phyloP scores from a whole-genome alignment of 2,888 invertebrate species.

The Pardosa pseudoannulata region DNA sequence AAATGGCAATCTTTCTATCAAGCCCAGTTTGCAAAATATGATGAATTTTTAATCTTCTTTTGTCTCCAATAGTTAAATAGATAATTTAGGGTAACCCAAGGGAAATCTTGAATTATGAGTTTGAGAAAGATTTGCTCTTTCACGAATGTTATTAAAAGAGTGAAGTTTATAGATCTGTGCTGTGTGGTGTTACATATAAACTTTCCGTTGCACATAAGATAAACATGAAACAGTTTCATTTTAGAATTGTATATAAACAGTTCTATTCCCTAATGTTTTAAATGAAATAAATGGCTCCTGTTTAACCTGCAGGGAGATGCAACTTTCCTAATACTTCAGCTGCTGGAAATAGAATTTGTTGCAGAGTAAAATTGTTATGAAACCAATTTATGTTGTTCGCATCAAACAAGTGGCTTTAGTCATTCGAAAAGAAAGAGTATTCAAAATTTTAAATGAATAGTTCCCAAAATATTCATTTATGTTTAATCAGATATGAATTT shows the following conservation, averaged over 20 bases:
- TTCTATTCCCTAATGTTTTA: not conserved
- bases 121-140: not conserved
- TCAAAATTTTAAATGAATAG: not conserved
- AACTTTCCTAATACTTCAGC: not conserved
- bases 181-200: not conserved
- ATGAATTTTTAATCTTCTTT: conserved; percentile 6
- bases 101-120: not conserved
- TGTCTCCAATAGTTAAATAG: not conserved
- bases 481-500: not conserved
- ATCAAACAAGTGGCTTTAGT: not conserved
- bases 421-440: not conserved
- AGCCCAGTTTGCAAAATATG: not conserved
- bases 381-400: not conserved
- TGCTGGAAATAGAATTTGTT: not conserved
- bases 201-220: not conserved
- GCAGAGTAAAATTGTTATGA: not conserved
- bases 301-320: not conserved
- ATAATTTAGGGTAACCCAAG: not conserved
- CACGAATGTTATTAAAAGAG: not conserved
- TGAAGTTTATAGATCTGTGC: not conserved
- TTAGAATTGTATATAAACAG: conserved; percentile 3
- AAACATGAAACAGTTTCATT: conserved; percentile 9
- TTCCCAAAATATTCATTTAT: not conserved
- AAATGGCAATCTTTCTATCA: not conserved
- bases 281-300: not conserved